phyloP scores from a whole-genome alignment of 2,113 vertebrate genomes.

The Tympanuchus pallidicinctus region DNA sequence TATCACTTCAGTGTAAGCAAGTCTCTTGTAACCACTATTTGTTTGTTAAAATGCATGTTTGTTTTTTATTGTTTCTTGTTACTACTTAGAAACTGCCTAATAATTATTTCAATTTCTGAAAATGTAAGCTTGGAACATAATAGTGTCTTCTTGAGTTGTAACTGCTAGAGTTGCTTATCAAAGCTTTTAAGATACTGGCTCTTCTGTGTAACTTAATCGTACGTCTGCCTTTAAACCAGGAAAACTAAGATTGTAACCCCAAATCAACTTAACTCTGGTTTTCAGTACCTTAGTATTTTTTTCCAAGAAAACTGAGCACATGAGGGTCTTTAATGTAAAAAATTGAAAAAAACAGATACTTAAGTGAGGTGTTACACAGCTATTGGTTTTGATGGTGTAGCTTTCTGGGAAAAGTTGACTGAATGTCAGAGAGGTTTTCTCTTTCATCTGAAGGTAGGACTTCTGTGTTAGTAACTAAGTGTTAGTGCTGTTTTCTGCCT shows the following conservation, averaged over 20 bases:
- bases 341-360: neutral
- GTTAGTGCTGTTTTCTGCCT: neutral
- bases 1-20: neutral
- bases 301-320: neutral
- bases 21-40: neutral
- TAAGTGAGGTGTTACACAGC: neutral
- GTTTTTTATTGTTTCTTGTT: neutral
- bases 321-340: neutral
- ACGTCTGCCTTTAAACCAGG: neutral
- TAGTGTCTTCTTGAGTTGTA: neutral
- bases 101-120: neutral
- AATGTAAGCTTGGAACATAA: neutral
- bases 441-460: neutral
- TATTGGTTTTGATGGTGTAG: neutral
- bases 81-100: neutral
- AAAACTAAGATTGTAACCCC: neutral
- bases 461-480: neutral
- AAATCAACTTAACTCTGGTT: neutral
- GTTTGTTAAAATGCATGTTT: neutral
- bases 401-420: neutral
- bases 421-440: neutral
- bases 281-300: neutral
- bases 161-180: neutral
- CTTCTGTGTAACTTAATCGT: neutral
- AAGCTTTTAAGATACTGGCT: neutral